Evolutionary conservation across 2,113 vertebrate species (phyloP).

Genomic region (Taurulus bubalis): DNA sequence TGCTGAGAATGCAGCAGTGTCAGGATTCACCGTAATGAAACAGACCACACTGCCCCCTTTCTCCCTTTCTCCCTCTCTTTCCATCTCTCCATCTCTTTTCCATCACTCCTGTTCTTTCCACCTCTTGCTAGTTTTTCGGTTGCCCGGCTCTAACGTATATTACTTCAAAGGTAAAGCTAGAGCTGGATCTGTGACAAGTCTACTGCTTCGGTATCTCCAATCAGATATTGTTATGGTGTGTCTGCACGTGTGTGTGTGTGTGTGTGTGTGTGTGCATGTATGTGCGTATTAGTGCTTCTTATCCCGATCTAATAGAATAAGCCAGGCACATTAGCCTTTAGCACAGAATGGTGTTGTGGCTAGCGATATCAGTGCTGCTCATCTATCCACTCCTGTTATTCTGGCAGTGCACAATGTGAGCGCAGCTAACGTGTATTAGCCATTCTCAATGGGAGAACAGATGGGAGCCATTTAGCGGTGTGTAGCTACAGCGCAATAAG

Average conservation of each 20-base stretch:
- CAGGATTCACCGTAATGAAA: conserved; percentile 83
- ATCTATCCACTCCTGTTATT: conserved; percentile 84
- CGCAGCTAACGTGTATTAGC: conserved; percentile 79
- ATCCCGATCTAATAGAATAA: conserved; percentile 84
- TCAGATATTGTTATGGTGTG: conserved; percentile 63
- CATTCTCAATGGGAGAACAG: conserved; percentile 77
- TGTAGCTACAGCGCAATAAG: conserved; percentile 81
- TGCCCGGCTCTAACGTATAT: conserved; percentile 41
- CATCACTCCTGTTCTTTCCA: conserved; percentile 61
- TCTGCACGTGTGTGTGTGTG: conserved; percentile 26
- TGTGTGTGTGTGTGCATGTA: conserved; percentile 32
- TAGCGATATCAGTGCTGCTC: conserved; percentile 79
- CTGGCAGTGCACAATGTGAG: conserved; percentile 68
- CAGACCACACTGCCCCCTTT: conserved; percentile 80
- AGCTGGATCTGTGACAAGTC: conserved; percentile 38
- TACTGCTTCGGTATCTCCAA: conserved; percentile 63
- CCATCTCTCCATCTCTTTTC: conserved; percentile 62
- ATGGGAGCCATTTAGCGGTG: conserved; percentile 83
- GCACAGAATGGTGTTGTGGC: conserved; percentile 73
- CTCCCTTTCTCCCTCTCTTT: conserved; percentile 77
- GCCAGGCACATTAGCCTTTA: conserved; percentile 82
- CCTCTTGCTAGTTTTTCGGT: conserved; percentile 49
- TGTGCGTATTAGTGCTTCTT: conserved; percentile 69
- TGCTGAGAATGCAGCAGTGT: conserved; percentile 82
- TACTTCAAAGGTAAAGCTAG: conserved; percentile 63